Conservation (phyloP, 2,113 vertebrate species). For the Haliaeetus leucogaster region DNA sequence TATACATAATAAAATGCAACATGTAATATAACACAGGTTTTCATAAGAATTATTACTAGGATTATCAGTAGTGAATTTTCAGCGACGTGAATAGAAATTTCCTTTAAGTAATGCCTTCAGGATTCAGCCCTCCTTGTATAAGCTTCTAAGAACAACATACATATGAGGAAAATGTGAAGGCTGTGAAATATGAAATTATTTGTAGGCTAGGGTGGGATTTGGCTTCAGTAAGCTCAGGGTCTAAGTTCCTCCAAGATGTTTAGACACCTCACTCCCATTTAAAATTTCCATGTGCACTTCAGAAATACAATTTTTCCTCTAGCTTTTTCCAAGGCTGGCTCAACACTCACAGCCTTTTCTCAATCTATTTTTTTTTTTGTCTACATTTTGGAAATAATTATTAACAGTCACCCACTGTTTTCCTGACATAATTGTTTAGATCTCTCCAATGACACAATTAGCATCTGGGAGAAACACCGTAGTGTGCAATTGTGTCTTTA, state of each 20-base stretch:
- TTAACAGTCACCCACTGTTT: not conserved
- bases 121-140: not conserved
- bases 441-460: not conserved
- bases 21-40: not conserved
- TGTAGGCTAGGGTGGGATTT: not conserved
- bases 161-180: not conserved
- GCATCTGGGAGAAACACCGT: conserved; percentile 2
- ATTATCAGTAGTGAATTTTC: not conserved
- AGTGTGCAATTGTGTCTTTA: conserved; percentile 50
- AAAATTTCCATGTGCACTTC: conserved; percentile 7
- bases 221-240: not conserved
- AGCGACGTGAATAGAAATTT: not conserved
- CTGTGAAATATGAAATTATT: conserved; percentile 18
- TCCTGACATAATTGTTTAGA: not conserved
- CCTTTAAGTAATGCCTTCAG: conserved; percentile 10
- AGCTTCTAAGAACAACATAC: not conserved
- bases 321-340: conserved; percentile 9
- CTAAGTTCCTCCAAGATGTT: conserved; percentile 1
- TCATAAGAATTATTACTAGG: not conserved
- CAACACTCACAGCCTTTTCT: not conserved
- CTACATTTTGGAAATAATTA: not conserved
- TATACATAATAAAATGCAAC: not conserved
- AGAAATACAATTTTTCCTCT: conserved; percentile 17
- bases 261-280: not conserved
- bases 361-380: not conserved